Percentiles rank a stretch among this genome's conserved stretches.
Conservation (phyloP, 2,113 vertebrate species). For the Motacilla alba region DNA sequence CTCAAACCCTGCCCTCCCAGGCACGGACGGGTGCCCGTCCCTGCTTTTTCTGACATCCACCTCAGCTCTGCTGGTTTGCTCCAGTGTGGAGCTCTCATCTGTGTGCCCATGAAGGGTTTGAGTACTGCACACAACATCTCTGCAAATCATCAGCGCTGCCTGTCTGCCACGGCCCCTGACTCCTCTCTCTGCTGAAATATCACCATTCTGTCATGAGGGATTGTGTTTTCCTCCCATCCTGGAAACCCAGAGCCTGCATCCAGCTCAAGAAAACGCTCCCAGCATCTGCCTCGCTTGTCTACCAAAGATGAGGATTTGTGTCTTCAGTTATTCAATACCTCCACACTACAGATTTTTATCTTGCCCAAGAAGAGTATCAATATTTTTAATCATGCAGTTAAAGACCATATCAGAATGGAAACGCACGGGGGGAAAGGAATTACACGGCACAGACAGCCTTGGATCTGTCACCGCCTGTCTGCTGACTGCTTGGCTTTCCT, state of each 20-base stretch:
- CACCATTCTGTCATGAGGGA: not conserved
- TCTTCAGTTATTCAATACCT: not conserved
- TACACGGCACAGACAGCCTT: not conserved
- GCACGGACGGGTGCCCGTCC: fast-evolving
- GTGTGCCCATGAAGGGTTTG: not conserved
- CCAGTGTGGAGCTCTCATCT: not conserved
- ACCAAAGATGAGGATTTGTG: not conserved
- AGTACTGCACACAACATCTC: not conserved
- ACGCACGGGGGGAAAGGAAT: not conserved
- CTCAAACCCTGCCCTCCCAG: not conserved
- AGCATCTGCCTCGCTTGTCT: not conserved
- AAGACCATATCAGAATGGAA: not conserved
- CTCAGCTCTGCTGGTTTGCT: not conserved
- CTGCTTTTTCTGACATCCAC: not conserved
- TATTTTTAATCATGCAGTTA: slow-evolving; percentile 13
- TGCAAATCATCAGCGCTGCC: not conserved
- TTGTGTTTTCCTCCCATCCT: not conserved
- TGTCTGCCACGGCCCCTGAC: not conserved
- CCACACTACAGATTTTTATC: not conserved
- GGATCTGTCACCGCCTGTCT: not conserved
- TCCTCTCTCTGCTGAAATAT: not conserved
- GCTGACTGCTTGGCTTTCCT: not conserved
- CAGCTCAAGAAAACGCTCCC: not conserved
- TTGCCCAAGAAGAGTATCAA: not conserved
- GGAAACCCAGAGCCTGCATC: not conserved